Conservation (phyloP, 2,797 vertebrate species). For the Neosilurus mollespiculum region DNA sequence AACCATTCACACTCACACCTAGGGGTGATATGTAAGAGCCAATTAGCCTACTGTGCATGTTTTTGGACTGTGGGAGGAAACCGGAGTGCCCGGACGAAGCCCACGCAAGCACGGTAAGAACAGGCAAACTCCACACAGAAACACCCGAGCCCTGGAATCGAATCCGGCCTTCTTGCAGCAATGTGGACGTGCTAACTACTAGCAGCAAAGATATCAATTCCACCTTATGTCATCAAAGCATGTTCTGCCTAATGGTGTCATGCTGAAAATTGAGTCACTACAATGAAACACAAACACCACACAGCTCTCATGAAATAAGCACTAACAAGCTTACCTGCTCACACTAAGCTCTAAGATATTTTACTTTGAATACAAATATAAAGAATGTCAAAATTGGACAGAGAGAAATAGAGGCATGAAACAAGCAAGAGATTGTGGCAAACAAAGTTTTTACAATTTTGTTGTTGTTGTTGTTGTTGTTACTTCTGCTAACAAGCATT, state of each 20-base stretch:
- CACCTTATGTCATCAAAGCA: neutral
- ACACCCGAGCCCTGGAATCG: too few species aligned
- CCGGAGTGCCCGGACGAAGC: too few species aligned
- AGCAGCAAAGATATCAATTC: neutral
- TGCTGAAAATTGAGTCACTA: neutral
- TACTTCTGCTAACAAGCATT: neutral
- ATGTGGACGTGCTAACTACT: neutral
- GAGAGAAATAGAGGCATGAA: neutral
- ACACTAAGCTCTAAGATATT: neutral
- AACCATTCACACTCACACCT: too few species aligned
- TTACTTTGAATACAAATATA: constrained; percentile 3
- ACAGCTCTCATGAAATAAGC: neutral
- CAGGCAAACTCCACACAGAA: too few species aligned
- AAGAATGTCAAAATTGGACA: neutral
- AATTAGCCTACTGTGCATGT: too few species aligned
- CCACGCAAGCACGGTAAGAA: too few species aligned
- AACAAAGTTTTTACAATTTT: neutral
- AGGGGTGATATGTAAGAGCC: too few species aligned
- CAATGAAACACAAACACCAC: neutral
- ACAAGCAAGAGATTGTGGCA: neutral
- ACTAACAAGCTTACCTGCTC: neutral
- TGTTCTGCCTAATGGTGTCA: neutral
- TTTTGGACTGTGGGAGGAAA: too few species aligned
- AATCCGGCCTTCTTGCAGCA: too few species aligned
- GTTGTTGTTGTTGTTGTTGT: neutral